Base-by-base conservation (phyloP, 2,113 vertebrate species). In the Mohoua ochrocephala region DNA sequence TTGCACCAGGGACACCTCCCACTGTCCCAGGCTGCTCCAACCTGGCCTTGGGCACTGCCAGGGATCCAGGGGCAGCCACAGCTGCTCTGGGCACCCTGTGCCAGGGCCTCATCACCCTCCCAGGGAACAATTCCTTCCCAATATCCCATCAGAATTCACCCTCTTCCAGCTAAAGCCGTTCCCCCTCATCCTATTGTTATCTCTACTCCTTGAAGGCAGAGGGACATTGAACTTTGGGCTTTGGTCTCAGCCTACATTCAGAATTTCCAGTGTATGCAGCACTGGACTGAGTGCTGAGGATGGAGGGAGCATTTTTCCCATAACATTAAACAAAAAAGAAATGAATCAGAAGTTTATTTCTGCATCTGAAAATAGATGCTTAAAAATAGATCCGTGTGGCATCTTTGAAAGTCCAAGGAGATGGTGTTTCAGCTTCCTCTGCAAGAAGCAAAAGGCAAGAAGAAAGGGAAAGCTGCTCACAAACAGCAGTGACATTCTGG, bases 331-430 rank as follows among this genome's bases (percentile, higher is more conserved):
- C 27, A 37, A 42, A 31, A 44, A 35, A 7, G 12, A 9, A 50
- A 54, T 0, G 1, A 50, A 59, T 35, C 16, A 86, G 41, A 47
- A 79, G 42, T 76, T 92, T 50, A 41, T 81, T 94, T 85, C 83
- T 96, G 73, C 59, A 41, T 47, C 87, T 89, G 76, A 89, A 95
- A 95, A 93, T 21, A 84, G 76, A 50, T 47, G n/a, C 31, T 94
- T 88, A 96, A 96, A 96, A 96, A 96, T 89, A 95, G 90, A 79
- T 67, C 76, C 4, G 35, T 35, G 73, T 82, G 59, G 57, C 60
- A 20, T 59, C 41, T 90, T 57, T 93, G 77, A 42, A 92, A 82
- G 79, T 14, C 63, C 59, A 63, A 68, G 91, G 64, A 78, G 91
- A 83, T 8, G 88, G 56, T 22, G 50, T 67, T 82, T 23, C 11